phyloP scores from a whole-genome alignment of 2,113 vertebrate species.

The Haplochromis burtoni region DNA sequence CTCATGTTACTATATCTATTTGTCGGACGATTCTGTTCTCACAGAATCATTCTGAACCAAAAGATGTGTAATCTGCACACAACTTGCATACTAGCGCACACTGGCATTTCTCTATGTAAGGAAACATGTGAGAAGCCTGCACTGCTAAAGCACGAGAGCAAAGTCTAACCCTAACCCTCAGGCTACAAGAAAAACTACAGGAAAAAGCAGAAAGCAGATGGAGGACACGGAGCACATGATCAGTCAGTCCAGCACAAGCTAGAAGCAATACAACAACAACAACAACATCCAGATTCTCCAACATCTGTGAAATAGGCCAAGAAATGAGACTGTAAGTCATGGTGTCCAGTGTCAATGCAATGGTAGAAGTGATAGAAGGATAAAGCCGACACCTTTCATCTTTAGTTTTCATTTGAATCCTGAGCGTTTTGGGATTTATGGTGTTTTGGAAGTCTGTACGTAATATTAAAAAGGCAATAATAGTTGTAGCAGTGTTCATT shows the following conservation, averaged over 20 bases:
- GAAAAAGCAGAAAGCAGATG: background rate
- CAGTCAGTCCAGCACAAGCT: background rate
- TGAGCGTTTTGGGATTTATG: background rate
- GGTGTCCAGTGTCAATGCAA: background rate
- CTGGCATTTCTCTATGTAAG: fast-evolving
- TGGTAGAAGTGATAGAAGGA: background rate
- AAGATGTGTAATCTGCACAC: background rate
- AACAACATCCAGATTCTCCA: background rate
- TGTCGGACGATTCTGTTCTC: background rate
- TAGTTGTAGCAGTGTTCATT: background rate
- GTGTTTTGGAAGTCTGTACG: fast-evolving
- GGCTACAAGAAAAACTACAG: background rate
- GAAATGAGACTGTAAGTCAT: fast-evolving
- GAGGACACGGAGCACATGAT: background rate
- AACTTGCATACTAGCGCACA: background rate
- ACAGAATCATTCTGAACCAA: background rate
- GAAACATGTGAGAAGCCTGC: background rate
- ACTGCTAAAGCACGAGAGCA: background rate
- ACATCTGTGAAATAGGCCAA: background rate
- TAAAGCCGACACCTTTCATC: background rate
- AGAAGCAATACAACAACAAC: background rate
- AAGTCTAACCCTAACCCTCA: background rate
- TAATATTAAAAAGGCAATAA: background rate
- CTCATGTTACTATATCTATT: background rate
- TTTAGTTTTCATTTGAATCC: background rate